phyloP scores from a whole-genome alignment of 2,113 vertebrate species.

The Trichechus manatus region DNA sequence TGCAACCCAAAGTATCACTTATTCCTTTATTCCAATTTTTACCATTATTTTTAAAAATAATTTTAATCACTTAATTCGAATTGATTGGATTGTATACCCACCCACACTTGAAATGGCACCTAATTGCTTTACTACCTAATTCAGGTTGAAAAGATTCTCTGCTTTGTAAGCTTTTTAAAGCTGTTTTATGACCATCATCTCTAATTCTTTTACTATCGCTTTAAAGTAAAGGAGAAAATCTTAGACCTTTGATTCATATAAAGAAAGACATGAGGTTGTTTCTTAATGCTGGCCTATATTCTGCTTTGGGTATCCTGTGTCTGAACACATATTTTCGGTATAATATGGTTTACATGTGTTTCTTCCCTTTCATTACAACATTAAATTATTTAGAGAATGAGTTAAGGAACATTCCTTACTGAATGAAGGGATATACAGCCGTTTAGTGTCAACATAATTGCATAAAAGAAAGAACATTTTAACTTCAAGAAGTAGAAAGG shows the following conservation, averaged over 20 bases:
- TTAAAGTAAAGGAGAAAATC: constrained; percentile 9
- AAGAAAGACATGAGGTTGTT: not conserved
- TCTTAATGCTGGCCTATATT: not conserved
- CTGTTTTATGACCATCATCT: not conserved
- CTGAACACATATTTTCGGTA: not conserved
- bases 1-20: not conserved
- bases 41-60: not conserved
- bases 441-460: no score
- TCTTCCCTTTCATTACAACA: not conserved
- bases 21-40: constrained; percentile 48
- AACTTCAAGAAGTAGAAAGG: no score
- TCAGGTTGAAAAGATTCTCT: constrained; percentile 5
- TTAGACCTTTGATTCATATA: not conserved
- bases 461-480: no score
- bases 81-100: not conserved
- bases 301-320: not conserved
- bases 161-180: not conserved
- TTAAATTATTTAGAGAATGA: constrained; percentile 29
- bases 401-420: not conserved
- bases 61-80: not conserved
- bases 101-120: not conserved
- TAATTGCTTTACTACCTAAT: not conserved
- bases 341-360: not conserved
- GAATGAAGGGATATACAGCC: no score
- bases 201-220: not conserved